Base-by-base conservation (phyloP, 2,797 vertebrate species). In the Bryconaethiops microstoma region DNA sequence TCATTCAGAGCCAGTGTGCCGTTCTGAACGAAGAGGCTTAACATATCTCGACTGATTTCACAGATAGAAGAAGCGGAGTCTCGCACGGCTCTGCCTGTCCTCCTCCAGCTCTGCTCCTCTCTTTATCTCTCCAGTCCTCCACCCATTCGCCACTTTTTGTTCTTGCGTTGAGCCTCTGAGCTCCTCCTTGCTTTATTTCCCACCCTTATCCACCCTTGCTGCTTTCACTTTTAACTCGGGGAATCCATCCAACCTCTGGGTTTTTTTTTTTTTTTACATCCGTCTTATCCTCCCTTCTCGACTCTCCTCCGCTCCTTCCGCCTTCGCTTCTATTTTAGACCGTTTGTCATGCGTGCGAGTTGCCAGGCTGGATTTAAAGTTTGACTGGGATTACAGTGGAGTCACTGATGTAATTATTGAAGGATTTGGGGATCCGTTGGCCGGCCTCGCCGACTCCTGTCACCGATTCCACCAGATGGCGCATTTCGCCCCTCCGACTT, bases 331-430 rank as follows among this genome's bases (percentile, higher is more conserved):
- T 64, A 68, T 84, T 78, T 74, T 48, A 55, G 42, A 35, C 35
- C 42, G 17, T 78, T 50, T 59, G 68, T 68, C 77, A 10, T 77
- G 69, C 35, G 40, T 69, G 55, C 13, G 39, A 39, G 29, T n/a
- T 60, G 62, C 60, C 21, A 68, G 82, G 63, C 69, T 52, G 62
- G 76, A 68, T 76, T 81, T 81, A 62, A 76, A 72, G 64, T 79
- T 57, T 70, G 55, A 74, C 50, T 72, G 69, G 40, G 76, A 60
- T 77, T 70, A 80, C 73, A 70, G 64, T n/a, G 54, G 76, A 83
- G 82, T 80, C 72, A 69, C 62, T 62, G 16, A 68, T 67, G 67
- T 80, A 77, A 77, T 77, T 83, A 74, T 59, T 45, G 55, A 42
- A 77, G 68, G 74, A 54, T 77, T 70, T 67, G 74, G 23, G 74